phyloP scores from a whole-genome alignment of 2,113 vertebrate species.

The Sardina pilchardus region DNA sequence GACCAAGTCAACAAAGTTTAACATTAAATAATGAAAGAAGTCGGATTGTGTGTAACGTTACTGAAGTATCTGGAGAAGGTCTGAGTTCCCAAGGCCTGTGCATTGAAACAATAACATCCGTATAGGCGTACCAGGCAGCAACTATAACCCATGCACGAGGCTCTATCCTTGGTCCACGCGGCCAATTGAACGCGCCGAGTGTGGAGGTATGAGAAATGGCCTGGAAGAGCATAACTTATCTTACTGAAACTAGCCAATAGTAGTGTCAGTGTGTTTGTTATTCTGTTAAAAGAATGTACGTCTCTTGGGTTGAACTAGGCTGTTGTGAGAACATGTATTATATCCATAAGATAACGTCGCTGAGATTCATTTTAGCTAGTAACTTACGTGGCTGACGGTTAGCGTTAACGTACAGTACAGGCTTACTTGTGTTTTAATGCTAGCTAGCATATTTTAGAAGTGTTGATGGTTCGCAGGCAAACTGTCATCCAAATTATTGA shows the following conservation, averaged over 20 bases:
- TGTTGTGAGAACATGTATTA: too few relatives aligned
- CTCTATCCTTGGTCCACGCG: constrained; percentile 41
- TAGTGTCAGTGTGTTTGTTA: background rate
- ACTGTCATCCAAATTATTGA: too few relatives aligned
- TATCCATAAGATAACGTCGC: too few relatives aligned
- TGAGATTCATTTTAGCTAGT: too few relatives aligned
- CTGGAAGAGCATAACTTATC: background rate
- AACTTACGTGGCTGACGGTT: too few relatives aligned
- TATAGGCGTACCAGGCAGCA: constrained; percentile 27
- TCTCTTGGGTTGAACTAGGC: too few relatives aligned
- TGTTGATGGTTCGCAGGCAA: too few relatives aligned
- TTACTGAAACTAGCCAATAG: background rate
- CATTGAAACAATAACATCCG: constrained; percentile 59
- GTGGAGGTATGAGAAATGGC: constrained; percentile 27
- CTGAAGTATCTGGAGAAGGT: background rate
- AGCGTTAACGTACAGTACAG: too few relatives aligned
- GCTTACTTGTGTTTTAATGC: too few relatives aligned
- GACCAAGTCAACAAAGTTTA: background rate
- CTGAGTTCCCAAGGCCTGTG: constrained; percentile 65
- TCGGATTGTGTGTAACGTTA: background rate
- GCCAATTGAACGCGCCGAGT: constrained; percentile 42
- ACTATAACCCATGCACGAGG: constrained; percentile 7
- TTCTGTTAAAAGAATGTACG: background rate
- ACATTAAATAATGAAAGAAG: background rate
- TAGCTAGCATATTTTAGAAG: too few relatives aligned